phyloP scores from a whole-genome alignment of 2,888 invertebrate species.

The Coleophora deauratella region DNA sequence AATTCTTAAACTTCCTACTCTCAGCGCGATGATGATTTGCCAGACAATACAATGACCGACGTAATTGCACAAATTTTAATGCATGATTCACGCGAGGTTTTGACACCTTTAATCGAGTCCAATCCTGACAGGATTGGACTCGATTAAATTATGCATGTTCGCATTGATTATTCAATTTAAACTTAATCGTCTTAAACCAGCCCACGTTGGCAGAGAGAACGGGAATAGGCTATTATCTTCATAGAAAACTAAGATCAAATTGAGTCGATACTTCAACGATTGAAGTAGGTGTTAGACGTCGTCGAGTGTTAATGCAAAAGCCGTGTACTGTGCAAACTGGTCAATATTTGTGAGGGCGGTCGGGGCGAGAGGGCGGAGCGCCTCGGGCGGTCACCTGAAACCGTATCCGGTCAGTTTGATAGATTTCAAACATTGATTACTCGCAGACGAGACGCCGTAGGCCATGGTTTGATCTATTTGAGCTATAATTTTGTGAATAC shows the following conservation, averaged over 20 bases:
- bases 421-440: no score
- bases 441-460: no score
- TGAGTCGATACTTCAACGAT: slow-evolving; percentile 5
- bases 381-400: not conserved
- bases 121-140: no score
- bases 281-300: slow-evolving; percentile 5
- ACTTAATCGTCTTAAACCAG: slow-evolving; percentile 19
- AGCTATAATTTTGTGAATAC: no score
- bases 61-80: slow-evolving; percentile 36
- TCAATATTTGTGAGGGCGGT: slow-evolving; percentile 51
- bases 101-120: slow-evolving; percentile 5
- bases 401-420: not conserved
- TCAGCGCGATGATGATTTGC: slow-evolving; percentile 30
- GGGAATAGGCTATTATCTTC: slow-evolving; percentile 16
- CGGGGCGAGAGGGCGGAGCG: slow-evolving; percentile 10
- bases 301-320: slow-evolving; percentile 55
- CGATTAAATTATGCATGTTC: no score
- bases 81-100: slow-evolving; percentile 37
- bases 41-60: slow-evolving; percentile 30
- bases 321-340: slow-evolving; percentile 35
- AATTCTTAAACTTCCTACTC: slow-evolving; percentile 20
- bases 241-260: slow-evolving; percentile 13
- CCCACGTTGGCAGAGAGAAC: slow-evolving; percentile 19
- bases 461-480: no score
- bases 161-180: slow-evolving; percentile 19